Percentiles rank a stretch among this genome's conserved stretches.
These are phyloP conservation scores for Ascidia mentula DNA, from an alignment of 23 tunicate genomes.

Conservation along the genomic window DNA sequence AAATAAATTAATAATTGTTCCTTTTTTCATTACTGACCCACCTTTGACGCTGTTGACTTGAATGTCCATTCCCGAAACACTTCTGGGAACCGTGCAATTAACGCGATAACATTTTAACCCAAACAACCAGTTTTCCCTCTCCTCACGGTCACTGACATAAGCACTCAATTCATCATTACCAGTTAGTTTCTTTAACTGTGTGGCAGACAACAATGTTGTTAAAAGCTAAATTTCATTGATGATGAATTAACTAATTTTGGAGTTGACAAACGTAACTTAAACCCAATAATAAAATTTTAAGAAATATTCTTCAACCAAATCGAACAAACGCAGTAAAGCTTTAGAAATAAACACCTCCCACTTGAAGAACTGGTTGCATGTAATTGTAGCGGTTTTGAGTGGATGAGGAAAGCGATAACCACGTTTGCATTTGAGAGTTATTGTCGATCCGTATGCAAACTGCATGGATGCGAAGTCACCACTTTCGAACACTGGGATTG, in stretches of 20 bases:
- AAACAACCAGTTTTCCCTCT: slow-evolving; percentile 27
- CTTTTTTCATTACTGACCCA: background rate
- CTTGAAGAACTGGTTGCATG: slow-evolving; percentile 49
- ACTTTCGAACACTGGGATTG: slow-evolving; percentile 22
- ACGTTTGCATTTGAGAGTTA: slow-evolving; percentile 38
- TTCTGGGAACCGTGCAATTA: slow-evolving; percentile 42
- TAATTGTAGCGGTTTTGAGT: slow-evolving; percentile 15
- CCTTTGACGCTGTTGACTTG: background rate
- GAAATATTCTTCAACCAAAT: no score
- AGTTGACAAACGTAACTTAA: no score
- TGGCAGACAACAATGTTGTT: no score
- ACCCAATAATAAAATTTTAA: background rate
- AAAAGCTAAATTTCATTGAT: no score
- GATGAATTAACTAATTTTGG: no score
- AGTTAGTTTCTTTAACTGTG: no score
- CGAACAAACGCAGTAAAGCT: no score
- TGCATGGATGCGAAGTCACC: slow-evolving; percentile 3
- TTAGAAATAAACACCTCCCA: slow-evolving; percentile 68
- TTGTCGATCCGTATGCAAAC: slow-evolving; percentile 42
- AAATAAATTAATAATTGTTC: no score
- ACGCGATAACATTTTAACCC: slow-evolving; percentile 24
- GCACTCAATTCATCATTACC: slow-evolving; percentile 33
- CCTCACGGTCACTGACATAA: slow-evolving; percentile 28
- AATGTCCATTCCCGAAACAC: slow-evolving; percentile 40
- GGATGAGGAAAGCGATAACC: slow-evolving; percentile 43